A percentile compares a stretch with the other conserved stretches of the same genome.
Evolutionary conservation across 2,888 invertebrate genomes (phyloP).

Genomic region (Drosophila recens): DNA sequence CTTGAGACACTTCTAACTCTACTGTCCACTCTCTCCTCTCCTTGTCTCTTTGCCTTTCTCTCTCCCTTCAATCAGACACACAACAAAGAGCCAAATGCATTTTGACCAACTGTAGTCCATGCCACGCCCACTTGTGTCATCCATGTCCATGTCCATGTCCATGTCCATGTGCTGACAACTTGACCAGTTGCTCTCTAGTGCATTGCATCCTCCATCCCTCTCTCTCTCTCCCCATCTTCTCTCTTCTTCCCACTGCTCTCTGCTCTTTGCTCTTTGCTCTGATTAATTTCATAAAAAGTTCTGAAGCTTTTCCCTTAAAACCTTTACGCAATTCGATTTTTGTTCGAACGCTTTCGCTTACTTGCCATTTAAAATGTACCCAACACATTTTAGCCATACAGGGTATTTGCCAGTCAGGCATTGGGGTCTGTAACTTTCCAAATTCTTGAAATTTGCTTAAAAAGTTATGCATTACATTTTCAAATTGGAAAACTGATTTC

Average conservation of each 20-base stretch:
- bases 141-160: conserved; percentile 28
- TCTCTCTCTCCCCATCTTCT: too few species aligned
- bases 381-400: not conserved
- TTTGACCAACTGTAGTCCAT: conserved; percentile 13
- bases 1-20: not conserved
- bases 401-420: not conserved
- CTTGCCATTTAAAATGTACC: too few species aligned
- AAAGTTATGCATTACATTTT: not conserved
- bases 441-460: not conserved
- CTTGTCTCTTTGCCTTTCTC: too few species aligned
- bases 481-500: accelerated
- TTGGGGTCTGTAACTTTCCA: not conserved
- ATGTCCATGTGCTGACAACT: conserved; percentile 38
- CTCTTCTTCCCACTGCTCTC: not conserved
- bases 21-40: too few species aligned
- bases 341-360: not conserved
- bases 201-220: not conserved
- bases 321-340: conserved; percentile 21
- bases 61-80: not conserved
- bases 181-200: conserved; percentile 21
- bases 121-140: conserved; percentile 28
- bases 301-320: conserved; percentile 6
- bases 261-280: conserved; percentile 38
- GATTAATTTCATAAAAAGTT: conserved; percentile 47
- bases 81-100: conserved; percentile 16